Evolutionary conservation across 2,113 vertebrate species (phyloP).

Genomic region (Chascanopsetta lugubris): DNA sequence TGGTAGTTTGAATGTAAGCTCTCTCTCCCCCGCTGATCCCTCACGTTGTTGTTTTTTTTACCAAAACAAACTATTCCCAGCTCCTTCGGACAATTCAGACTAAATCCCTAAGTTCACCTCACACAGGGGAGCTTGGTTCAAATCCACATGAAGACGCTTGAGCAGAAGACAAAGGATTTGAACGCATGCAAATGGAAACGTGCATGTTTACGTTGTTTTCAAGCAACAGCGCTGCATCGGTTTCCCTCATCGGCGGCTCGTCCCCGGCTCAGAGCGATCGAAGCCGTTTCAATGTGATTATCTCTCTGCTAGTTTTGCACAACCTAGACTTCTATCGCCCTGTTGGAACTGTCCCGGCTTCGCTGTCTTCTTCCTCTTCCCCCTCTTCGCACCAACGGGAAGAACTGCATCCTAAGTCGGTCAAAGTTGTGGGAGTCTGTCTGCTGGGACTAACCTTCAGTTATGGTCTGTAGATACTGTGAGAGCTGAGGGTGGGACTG

Average conservation of each 20-base stretch:
- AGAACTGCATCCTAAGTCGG: constrained; percentile 1
- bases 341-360: constrained; percentile 43
- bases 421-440: not conserved
- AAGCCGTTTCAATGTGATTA: constrained; percentile 22
- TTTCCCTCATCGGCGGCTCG: constrained; percentile 6
- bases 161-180: constrained; percentile 6
- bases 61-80: constrained; percentile 25
- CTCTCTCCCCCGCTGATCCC: constrained; percentile 40
- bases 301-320: constrained; percentile 66
- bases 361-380: constrained; percentile 21
- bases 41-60: constrained; percentile 44
- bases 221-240: not conserved
- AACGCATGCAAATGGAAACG: constrained; percentile 32
- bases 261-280: constrained; percentile 12
- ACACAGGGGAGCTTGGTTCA: constrained; percentile 4
- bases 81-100: not conserved
- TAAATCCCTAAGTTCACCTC: constrained; percentile 4
- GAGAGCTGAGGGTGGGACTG: constrained; percentile 36
- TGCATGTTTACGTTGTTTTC: not conserved
- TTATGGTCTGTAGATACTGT: constrained; percentile 44
- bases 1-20: constrained; percentile 67
- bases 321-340: constrained; percentile 42
- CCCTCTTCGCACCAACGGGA: constrained; percentile 9
- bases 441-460: constrained; percentile 41
- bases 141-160: not conserved